Evolutionary conservation across 2,797 vertebrate genomes (phyloP).

Genomic region (Todus mexicanus): DNA sequence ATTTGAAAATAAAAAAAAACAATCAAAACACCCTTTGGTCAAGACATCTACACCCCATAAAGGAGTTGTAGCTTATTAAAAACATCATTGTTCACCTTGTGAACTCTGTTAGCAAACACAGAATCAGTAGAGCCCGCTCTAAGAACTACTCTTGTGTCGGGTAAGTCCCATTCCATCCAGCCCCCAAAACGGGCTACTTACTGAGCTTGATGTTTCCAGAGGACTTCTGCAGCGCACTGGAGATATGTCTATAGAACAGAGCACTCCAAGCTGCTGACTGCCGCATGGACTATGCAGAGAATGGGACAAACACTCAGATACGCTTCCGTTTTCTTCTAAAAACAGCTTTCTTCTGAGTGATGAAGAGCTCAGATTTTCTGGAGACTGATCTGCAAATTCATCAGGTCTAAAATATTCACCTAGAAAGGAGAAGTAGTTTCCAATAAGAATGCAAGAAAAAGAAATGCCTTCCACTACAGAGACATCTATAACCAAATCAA

Average conservation of each 20-base stretch:
- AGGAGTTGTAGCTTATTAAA: neutral
- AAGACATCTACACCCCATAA: neutral
- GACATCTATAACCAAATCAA: neutral
- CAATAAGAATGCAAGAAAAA: neutral
- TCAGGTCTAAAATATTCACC: constrained; percentile 88
- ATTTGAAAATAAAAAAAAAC: neutral
- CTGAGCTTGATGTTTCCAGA: constrained; percentile 82
- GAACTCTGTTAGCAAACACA: neutral
- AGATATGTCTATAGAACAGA: constrained; percentile 80
- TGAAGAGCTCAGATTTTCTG: constrained; percentile 93
- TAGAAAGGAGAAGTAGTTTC: constrained; percentile 25
- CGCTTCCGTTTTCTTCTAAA: constrained; percentile 87
- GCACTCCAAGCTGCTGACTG: constrained; percentile 64
- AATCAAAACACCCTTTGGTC: neutral
- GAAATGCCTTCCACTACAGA: neutral
- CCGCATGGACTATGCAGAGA: constrained; percentile 76
- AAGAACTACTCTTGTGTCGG: neutral
- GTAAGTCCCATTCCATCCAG: neutral
- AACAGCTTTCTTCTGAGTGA: constrained; percentile 95
- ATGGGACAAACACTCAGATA: constrained; percentile 84
- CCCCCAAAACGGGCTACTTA: constrained; percentile 54
- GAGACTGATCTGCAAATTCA: constrained; percentile 86
- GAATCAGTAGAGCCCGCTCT: neutral
- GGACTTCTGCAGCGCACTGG: constrained; percentile 79
- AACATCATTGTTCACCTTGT: neutral